These are phyloP conservation scores for Poecilia latipinna DNA, from an alignment of 2,113 vertebrate species.

Conservation along the genomic window DNA sequence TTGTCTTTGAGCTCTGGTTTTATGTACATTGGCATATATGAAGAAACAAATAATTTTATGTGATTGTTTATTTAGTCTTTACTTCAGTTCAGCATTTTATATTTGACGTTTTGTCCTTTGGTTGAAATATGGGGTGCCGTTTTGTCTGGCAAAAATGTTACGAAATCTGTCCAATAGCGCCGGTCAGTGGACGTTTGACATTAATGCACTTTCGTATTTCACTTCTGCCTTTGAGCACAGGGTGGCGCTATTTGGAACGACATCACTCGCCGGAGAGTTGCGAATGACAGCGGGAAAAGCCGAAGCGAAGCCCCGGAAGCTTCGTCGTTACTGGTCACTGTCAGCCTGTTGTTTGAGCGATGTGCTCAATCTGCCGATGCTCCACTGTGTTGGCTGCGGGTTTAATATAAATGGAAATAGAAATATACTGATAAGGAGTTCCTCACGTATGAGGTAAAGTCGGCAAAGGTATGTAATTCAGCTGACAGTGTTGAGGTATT, in stretches of 20 bases:
- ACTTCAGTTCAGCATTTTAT: neutral
- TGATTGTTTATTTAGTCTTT: neutral
- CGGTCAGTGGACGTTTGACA: constrained; percentile 10
- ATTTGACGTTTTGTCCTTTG: neutral
- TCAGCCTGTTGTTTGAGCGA: constrained; percentile 53
- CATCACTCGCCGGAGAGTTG: neutral
- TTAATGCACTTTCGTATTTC: neutral
- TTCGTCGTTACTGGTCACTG: constrained; percentile 33
- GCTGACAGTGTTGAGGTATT: neutral
- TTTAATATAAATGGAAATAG: constrained; percentile 2
- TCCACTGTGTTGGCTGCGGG: neutral
- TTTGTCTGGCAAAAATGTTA: no score
- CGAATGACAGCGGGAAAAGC: constrained; percentile 43
- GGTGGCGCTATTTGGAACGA: neutral
- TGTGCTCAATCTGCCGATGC: constrained; percentile 37
- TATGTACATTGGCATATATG: no score
- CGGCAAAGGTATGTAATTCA: constrained; percentile 49
- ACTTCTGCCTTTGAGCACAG: neutral
- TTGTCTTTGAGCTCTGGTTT: no score
- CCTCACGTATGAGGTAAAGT: neutral
- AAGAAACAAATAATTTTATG: no score
- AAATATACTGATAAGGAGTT: constrained; percentile 31
- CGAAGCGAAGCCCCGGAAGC: constrained; percentile 68
- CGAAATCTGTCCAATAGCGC: constrained; percentile 28
- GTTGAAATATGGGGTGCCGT: neutral